Conservation (phyloP, 2,797 vertebrate species). For the Acestrorhynchus altus region DNA sequence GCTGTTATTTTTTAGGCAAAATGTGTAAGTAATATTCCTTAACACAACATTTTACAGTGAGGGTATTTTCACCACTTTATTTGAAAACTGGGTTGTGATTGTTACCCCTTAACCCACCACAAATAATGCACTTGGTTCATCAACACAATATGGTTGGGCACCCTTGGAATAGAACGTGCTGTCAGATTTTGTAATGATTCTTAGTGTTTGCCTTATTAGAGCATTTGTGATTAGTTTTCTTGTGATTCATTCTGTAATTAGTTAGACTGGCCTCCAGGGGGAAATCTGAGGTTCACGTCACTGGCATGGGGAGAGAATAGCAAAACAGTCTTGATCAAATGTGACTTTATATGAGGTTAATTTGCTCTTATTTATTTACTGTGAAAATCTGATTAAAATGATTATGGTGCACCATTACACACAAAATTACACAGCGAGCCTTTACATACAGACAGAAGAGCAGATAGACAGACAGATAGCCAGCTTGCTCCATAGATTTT, state of each 20-base stretch:
- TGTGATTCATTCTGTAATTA: conserved; percentile 7
- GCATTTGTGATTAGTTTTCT: not conserved
- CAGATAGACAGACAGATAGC: not conserved
- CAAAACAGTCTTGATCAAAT: not conserved
- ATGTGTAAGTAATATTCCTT: too few species aligned
- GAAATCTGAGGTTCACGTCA: not conserved
- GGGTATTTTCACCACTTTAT: too few species aligned
- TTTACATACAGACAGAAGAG: not conserved
- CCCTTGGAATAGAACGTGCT: not conserved
- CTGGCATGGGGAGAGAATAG: not conserved
- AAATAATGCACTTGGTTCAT: too few species aligned
- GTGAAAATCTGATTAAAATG: not conserved
- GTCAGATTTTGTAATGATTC: not conserved
- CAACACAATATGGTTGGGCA: not conserved
- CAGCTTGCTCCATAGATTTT: too few species aligned
- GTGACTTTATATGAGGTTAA: not conserved
- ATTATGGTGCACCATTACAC: not conserved
- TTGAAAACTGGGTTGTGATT: too few species aligned
- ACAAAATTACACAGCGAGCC: not conserved
- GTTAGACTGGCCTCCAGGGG: not conserved
- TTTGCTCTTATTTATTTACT: not conserved
- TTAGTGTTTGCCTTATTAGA: not conserved
- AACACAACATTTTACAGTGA: too few species aligned
- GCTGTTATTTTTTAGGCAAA: too few species aligned
- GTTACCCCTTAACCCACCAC: too few species aligned